Percentiles rank a stretch among this genome's conserved stretches.
Conservation (phyloP, 2,113 vertebrate genomes). For the Tetrao urogallus region DNA sequence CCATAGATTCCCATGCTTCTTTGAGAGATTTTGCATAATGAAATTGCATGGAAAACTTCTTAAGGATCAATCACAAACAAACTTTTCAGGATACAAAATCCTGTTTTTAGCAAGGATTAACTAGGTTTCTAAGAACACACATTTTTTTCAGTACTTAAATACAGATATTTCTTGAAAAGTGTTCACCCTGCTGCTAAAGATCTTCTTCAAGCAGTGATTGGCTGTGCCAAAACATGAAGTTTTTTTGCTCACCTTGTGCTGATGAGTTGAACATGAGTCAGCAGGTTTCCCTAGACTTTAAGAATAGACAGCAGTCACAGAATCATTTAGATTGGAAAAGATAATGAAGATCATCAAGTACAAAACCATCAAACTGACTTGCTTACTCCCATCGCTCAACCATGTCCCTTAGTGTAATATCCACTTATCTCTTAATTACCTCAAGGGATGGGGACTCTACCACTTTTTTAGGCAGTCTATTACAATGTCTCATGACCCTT, state of each 20-base stretch:
- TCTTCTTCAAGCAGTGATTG: background rate
- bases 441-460: background rate
- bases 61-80: background rate
- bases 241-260: background rate
- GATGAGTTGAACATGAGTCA: too few relatives aligned
- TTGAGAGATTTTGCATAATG: background rate
- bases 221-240: fast-evolving
- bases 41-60: background rate
- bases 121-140: background rate
- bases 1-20: background rate
- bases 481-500: background rate
- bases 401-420: background rate
- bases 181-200: background rate
- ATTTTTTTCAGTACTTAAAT: background rate
- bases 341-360: background rate
- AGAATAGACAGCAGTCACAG: background rate
- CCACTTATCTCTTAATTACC: background rate
- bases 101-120: background rate
- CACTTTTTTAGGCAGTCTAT: background rate
- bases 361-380: background rate
- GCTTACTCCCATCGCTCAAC: background rate
- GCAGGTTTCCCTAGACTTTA: background rate
- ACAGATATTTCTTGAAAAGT: background rate
- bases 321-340: background rate
- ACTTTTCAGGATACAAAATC: background rate